Evolutionary conservation across 2,113 vertebrate genomes (phyloP).

Genomic region (Motacilla tschutschensis): DNA sequence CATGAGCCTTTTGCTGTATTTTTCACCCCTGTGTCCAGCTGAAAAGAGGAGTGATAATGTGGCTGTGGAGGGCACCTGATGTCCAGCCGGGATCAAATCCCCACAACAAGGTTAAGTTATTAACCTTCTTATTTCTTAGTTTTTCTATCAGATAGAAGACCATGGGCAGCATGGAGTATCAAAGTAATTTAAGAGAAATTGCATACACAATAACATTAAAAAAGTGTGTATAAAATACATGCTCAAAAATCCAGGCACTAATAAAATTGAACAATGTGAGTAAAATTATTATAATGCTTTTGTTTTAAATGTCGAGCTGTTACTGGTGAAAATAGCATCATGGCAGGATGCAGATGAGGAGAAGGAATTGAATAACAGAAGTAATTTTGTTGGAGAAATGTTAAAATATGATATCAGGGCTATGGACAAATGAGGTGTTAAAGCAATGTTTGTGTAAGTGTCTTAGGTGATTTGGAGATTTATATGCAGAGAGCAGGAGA

Average conservation of each 20-base stretch:
- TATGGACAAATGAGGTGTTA: neutral
- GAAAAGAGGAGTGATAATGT: neutral
- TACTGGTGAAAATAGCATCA: neutral
- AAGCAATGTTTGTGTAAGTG: neutral
- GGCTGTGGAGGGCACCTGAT: neutral
- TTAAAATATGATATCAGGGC: neutral
- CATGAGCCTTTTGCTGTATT: rapidly evolving
- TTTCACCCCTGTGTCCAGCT: neutral
- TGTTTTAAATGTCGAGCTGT: neutral
- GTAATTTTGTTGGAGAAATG: neutral
- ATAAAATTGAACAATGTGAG: neutral
- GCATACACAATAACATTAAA: neutral
- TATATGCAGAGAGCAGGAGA: neutral
- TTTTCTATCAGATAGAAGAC: neutral
- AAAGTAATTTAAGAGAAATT: neutral
- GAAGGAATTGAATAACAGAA: neutral
- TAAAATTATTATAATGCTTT: neutral
- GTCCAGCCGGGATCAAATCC: neutral
- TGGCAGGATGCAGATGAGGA: neutral
- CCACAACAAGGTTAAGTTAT: neutral
- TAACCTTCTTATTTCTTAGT: neutral
- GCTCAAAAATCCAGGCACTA: neutral
- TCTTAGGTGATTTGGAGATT: neutral
- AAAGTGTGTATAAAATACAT: neutral
- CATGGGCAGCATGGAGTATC: neutral